Evolutionary conservation across 35 echinoderm and acorn worm species (phyloP).

Genomic region (Acanthaster planci): DNA sequence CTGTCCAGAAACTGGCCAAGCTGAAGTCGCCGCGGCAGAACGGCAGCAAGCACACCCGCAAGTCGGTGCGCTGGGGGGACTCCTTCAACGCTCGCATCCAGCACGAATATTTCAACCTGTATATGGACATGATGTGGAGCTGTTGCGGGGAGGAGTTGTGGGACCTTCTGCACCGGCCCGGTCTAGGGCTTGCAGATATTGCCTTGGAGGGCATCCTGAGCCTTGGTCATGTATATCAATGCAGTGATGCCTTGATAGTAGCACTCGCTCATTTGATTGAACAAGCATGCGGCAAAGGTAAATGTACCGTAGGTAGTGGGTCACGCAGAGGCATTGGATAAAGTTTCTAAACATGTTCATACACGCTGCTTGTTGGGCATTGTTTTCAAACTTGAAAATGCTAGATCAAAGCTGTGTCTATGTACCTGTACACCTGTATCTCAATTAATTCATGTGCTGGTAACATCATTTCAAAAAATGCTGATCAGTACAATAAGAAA

Average conservation of each 20-base stretch:
- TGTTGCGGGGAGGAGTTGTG: conserved; percentile 54
- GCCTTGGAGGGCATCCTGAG: conserved; percentile 11
- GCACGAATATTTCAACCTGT: conserved; percentile 53
- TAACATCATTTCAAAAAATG: too few species aligned
- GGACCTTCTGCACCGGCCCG: conserved; percentile 53
- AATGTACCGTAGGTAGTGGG: too few species aligned
- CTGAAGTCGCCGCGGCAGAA: conserved; percentile 40
- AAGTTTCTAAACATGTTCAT: too few species aligned
- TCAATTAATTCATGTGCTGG: too few species aligned
- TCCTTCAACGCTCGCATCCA: conserved; percentile 64
- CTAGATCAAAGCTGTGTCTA: too few species aligned
- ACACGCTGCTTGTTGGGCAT: too few species aligned
- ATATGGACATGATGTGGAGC: conserved; percentile 75
- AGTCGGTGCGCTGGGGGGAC: conserved; percentile 89
- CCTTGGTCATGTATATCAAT: conserved; percentile 50
- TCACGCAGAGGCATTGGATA: not conserved
- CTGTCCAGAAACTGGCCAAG: not conserved
- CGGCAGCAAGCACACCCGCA: conserved; percentile 46
- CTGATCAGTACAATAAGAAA: too few species aligned
- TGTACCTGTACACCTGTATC: too few species aligned
- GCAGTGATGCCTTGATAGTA: conserved; percentile 51
- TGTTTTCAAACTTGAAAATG: too few species aligned
- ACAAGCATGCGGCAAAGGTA: conserved; percentile 59
- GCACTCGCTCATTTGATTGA: conserved; percentile 67
- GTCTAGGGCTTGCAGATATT: conserved; percentile 51